phyloP scores from a whole-genome alignment of 2,797 vertebrate species.

The Choloepus didactylus region DNA sequence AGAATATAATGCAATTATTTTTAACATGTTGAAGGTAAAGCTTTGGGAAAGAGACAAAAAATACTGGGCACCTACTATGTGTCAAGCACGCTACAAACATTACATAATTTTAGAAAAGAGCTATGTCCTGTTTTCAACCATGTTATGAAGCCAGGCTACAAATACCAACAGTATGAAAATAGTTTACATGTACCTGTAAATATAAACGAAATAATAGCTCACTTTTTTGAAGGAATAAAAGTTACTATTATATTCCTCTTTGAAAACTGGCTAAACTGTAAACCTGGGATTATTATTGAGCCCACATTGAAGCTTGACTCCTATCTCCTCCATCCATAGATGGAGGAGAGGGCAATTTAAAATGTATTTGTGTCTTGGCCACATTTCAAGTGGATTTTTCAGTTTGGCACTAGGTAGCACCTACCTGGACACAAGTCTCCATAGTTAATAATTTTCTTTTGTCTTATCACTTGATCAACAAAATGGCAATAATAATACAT shows the following conservation, averaged over 20 bases:
- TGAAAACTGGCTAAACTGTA: not conserved
- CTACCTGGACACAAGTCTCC: not conserved
- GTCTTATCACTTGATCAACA: not conserved
- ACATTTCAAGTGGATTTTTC: not conserved
- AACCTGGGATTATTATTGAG: not conserved
- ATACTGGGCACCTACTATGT: not conserved
- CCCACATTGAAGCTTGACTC: too few relatives aligned
- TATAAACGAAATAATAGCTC: not conserved
- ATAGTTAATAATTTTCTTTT: not conserved
- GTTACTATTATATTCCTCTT: not conserved
- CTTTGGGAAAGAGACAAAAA: not conserved
- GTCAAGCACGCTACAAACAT: not conserved
- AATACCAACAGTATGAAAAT: not conserved
- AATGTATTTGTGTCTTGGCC: not conserved
- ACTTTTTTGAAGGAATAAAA: not conserved
- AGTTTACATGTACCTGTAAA: not conserved
- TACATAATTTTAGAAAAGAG: not conserved
- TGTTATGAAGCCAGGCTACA: not conserved
- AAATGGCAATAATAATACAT: not conserved
- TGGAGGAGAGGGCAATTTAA: accelerated
- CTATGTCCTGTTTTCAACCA: not conserved
- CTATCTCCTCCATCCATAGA: too few relatives aligned
- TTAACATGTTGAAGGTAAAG: slow-evolving; percentile 23
- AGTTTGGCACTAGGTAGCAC: not conserved
- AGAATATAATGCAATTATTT: slow-evolving; percentile 45